Percentiles rank a stretch among this genome's conserved stretches.
These are phyloP conservation scores for Bombus waltoni DNA, from an alignment of 1,140 invertebrate species.

Conservation along the genomic window DNA sequence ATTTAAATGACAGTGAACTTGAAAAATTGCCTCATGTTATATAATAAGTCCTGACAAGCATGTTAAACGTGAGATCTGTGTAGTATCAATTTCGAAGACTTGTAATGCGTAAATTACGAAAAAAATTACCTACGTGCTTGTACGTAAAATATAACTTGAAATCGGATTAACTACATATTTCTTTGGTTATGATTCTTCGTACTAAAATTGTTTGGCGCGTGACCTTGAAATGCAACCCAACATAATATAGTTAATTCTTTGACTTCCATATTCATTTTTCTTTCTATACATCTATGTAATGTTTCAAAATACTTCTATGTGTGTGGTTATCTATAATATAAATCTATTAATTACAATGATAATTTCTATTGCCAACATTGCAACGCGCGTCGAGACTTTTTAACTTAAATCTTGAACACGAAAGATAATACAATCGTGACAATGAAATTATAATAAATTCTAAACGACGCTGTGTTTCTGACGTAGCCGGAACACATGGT, in stretches of 20 bases:
- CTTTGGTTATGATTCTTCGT: conserved; percentile 39
- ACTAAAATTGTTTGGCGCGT: conserved; percentile 32
- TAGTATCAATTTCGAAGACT: background rate
- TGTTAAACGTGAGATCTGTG: background rate
- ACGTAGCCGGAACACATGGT: too few species aligned
- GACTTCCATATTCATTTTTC: conserved; percentile 18
- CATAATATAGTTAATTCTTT: conserved; percentile 28
- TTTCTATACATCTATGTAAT: too few species aligned
- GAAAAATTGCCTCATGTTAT: background rate
- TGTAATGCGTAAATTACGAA: background rate
- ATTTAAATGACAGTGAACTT: conserved; percentile 2
- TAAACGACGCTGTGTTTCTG: too few species aligned
- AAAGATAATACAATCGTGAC: background rate
- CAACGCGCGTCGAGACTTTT: background rate
- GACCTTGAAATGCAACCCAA: conserved; percentile 47
- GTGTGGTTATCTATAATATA: conserved; percentile 13
- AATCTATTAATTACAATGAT: background rate
- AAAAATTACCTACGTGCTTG: background rate
- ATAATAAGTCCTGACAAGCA: conserved; percentile 9
- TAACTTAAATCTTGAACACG: background rate
- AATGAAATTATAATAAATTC: background rate
- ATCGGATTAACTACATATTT: conserved; percentile 14
- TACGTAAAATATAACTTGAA: conserved; percentile 7
- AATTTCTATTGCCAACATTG: background rate
- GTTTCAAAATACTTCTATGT: background rate